Base-by-base conservation (phyloP, 2,797 vertebrate genomes). In the Amniataba percoides region DNA sequence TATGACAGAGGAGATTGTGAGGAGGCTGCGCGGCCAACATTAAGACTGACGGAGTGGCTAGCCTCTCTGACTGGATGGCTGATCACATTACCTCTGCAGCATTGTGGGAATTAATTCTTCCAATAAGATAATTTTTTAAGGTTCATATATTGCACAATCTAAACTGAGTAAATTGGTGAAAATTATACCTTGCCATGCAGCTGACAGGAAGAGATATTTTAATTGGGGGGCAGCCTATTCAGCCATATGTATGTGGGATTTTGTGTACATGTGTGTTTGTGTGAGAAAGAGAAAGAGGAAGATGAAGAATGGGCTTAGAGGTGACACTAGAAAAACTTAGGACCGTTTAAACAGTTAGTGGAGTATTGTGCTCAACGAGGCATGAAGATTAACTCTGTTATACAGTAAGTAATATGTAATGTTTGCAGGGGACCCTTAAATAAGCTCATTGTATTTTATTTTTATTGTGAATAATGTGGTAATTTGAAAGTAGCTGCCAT, bases 51-150 rank as follows among this genome's bases (percentile, higher is more conserved):
- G 96, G 96, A 92, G 84, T 89, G 55, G 95, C 93, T 93, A 92
- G 89, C 94, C 92, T 93, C 93, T 94, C 93, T 95, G 96, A 92
- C 94, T 95, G 96, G 94, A 95, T 97, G 97, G 96, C 89, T 95
- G 96, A 97, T 95, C 97, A 95, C 95, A 95, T 97, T 97, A 97
- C 95, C 84, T 88, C 95, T 90, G 93, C 92, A 89, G 95, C 94
- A 96, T 96, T 96, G 96, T 97, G 96, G 96, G 95, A 97, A 98
- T 98, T 98, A 99, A 98, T 98, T 97, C 96, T 96, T 97, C 96
- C 96, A 97, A 97, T 97, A 96, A 97, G 97, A 95, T 95, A 79
- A 95, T 97, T 96, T 94, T 31, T 97, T 97, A 97, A 96, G 96
- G 96, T 96, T 98, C 97, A 97, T 97, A 97, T 97, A 98, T 97